Evolutionary conservation across 2,888 invertebrate genomes (phyloP).

Genomic region (Abrostola triplasia): DNA sequence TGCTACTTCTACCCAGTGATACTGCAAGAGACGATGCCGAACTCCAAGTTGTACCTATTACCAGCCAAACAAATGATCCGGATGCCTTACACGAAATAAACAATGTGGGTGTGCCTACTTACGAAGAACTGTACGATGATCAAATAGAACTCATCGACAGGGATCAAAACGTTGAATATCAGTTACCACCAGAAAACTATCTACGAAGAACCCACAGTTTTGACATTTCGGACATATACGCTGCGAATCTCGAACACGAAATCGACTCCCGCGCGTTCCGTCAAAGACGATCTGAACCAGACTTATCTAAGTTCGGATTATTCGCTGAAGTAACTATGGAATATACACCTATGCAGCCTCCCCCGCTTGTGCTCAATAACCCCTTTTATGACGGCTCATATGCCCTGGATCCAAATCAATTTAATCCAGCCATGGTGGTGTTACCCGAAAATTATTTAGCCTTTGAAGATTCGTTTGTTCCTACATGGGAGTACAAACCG

Average conservation of each 20-base stretch:
- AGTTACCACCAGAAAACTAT: conserved; percentile 67
- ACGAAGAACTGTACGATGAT: conserved; percentile 69
- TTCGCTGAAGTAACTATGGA: conserved; percentile 79
- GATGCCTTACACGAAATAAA: conserved; percentile 82
- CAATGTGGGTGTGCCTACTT: conserved; percentile 84
- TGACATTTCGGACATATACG: conserved; percentile 80
- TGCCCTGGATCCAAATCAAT: conserved; percentile 72
- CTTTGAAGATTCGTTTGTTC: conserved; percentile 87
- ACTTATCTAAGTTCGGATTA: conserved; percentile 81
- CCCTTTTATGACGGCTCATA: conserved; percentile 85
- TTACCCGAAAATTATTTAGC: conserved; percentile 85
- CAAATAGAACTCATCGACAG: conserved; percentile 68
- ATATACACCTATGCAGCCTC: conserved; percentile 71
- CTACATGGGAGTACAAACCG: conserved; percentile 81
- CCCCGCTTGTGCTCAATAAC: conserved; percentile 83
- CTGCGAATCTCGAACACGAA: conserved; percentile 67
- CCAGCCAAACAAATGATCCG: conserved; percentile 74
- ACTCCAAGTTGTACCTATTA: conserved; percentile 60
- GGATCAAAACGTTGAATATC: conserved; percentile 63
- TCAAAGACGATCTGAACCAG: conserved; percentile 81
- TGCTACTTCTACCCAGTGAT: conserved; percentile 85
- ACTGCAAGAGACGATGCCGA: conserved; percentile 61
- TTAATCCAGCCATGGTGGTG: conserved; percentile 76
- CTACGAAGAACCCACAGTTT: conserved; percentile 83
- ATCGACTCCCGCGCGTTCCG: conserved; percentile 67